phyloP scores from a whole-genome alignment of 2,888 invertebrate genomes.

The Hydroisotoma schaefferi region DNA sequence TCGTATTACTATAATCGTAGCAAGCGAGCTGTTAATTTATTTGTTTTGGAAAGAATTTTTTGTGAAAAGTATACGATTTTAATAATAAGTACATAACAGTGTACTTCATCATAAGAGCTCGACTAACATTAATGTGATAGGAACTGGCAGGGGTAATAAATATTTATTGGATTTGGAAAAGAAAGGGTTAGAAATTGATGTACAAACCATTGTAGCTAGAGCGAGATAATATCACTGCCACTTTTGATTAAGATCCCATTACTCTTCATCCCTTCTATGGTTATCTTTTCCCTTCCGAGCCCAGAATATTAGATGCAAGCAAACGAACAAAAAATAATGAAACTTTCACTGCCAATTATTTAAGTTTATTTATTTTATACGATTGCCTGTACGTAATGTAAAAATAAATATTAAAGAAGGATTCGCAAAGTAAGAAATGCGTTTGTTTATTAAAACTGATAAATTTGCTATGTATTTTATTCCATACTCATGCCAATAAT shows the following conservation, averaged over 20 bases:
- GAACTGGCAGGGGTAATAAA: background rate
- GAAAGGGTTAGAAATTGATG: background rate
- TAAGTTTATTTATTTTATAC: too few relatives aligned
- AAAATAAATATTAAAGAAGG: too few relatives aligned
- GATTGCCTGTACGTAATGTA: too few relatives aligned
- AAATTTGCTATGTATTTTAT: too few relatives aligned
- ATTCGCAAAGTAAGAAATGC: too few relatives aligned
- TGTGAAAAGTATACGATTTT: background rate
- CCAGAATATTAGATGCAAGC: background rate
- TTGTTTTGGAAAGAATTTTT: background rate
- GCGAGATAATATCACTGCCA: constrained; percentile 9
- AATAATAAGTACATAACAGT: background rate
- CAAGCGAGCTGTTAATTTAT: background rate
- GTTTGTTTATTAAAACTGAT: too few relatives aligned
- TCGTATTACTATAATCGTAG: background rate
- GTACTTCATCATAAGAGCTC: background rate
- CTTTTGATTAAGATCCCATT: constrained; percentile 8
- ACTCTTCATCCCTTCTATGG: background rate
- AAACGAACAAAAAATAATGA: background rate
- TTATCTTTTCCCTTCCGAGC: background rate
- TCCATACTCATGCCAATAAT: too few relatives aligned
- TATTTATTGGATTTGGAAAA: background rate
- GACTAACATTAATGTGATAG: constrained; percentile 2
- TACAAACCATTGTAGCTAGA: background rate
- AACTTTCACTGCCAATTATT: constrained; percentile 13